Conservation (phyloP, 1,140 invertebrate genomes). For the Aethina tumida region DNA sequence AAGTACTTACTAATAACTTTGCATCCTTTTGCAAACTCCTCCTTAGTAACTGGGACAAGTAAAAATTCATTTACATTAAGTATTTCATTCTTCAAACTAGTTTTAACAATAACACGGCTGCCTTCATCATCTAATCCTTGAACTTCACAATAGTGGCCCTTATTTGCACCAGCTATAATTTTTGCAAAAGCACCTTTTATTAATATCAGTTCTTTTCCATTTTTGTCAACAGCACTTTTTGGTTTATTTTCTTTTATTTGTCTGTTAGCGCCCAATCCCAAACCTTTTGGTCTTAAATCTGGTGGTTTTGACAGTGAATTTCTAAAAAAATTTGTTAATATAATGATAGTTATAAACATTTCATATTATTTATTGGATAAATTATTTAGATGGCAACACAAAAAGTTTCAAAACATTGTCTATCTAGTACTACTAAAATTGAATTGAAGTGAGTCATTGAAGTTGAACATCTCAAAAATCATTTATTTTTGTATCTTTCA, state of each 20-base stretch:
- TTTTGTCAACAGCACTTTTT: conserved; percentile 35
- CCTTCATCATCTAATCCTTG: conserved; percentile 79
- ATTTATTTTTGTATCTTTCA: no score
- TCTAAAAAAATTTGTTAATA: conserved; percentile 38
- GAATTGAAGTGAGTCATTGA: no score
- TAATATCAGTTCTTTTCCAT: conserved; percentile 37
- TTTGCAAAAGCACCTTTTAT: conserved; percentile 59
- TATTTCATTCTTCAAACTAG: conserved; percentile 57
- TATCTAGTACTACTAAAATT: no score
- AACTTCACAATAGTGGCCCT: conserved; percentile 71
- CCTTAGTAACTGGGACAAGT: conserved; percentile 62
- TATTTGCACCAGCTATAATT: conserved; percentile 60
- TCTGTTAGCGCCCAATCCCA: conserved; percentile 84
- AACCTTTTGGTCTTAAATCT: conserved; percentile 71
- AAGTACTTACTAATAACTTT: conserved; percentile 67
- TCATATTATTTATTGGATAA: no score
- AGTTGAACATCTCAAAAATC: no score
- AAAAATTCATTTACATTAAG: conserved; percentile 68
- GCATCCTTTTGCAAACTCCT: conserved; percentile 69
- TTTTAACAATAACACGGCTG: conserved; percentile 68
- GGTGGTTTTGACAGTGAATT: conserved; percentile 37
- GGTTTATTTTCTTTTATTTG: conserved; percentile 41
- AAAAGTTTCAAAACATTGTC: no score
- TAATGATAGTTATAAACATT: no score
- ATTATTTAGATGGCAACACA: no score